Base-by-base conservation (phyloP, 2,888 invertebrate genomes). In the Nymphalis c-album region DNA sequence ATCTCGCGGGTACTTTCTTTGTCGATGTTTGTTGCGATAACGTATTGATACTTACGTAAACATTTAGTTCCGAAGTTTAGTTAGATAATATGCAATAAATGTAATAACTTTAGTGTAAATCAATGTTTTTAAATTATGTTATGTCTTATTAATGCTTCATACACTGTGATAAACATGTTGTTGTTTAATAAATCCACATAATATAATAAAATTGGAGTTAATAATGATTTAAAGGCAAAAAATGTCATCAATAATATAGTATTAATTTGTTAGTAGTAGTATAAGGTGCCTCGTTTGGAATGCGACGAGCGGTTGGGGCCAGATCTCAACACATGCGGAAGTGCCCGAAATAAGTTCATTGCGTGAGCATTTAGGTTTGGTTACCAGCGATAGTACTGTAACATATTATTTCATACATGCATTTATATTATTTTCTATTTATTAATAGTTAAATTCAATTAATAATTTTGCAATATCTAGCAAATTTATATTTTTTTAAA, bases 291-390 rank as follows among this genome's bases (percentile, higher is more conserved):
- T 79, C 79, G 77, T 78, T 74, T 74, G 85, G 86, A 85, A 88
- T 88, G 85, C 84, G 79, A 81, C 80, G 79, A 78, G 70, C 78
- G 82, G 78, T 80, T 82, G 84, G 84, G 81, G 81, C 83, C 83
- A 77, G 85, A 85, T 82, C 80, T 80, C 80, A 81, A 78, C 78
- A 83, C 82, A 88, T 84, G 87, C 90, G 90, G 90, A 91, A 90
- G 88, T 89, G 83, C 83, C 85, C 82, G 84, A 91, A 91, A 91
- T 91, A 91, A 88, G 84, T 86, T 82, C 80, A 82, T 83, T 84
- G 84, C 85, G 85, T 81, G 81, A 78, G 80, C 70, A 73, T 69
- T 69, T 70, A 67, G 70, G 69, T 70, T 66, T 69, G 71, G 71
- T 64, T 64, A 69, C 62, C 69, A 61, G 71, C 69, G 55, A 64